A percentile compares a stretch with the other conserved stretches of the same genome.
Evolutionary conservation across 2,888 invertebrate genomes (phyloP).

Genomic region (Tetheella fluctuosa): DNA sequence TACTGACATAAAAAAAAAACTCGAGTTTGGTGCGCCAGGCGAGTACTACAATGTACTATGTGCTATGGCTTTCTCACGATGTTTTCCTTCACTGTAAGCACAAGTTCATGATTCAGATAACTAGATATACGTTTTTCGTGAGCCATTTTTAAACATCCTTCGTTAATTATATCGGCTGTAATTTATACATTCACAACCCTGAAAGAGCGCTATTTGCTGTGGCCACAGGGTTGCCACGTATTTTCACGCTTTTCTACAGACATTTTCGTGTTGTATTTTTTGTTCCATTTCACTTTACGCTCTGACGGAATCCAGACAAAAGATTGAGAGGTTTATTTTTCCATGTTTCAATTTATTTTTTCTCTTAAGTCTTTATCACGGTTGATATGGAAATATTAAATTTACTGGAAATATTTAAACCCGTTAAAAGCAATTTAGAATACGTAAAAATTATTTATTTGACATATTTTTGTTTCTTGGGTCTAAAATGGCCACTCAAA

Average conservation of each 20-base stretch:
- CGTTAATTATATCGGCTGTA: neutral
- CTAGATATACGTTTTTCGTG: no score
- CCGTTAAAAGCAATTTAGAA: neutral
- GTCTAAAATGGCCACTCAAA: no score
- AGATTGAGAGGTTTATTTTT: slow-evolving; percentile 21
- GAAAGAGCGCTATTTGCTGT: slow-evolving; percentile 10
- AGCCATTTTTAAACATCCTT: neutral
- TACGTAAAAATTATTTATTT: slow-evolving; percentile 16
- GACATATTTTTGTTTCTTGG: no score
- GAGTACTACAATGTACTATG: no score
- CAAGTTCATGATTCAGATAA: no score
- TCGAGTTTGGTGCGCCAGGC: no score
- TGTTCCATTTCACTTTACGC: slow-evolving; percentile 42
- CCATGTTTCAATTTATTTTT: slow-evolving; percentile 12
- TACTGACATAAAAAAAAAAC: no score
- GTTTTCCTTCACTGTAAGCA: no score
- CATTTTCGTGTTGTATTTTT: slow-evolving; percentile 32
- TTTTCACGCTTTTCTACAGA: slow-evolving; percentile 35
- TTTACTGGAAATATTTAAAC: neutral
- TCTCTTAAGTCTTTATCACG: neutral
- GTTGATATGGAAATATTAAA: neutral
- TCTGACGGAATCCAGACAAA: slow-evolving; percentile 30
- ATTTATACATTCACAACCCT: slow-evolving; percentile 30
- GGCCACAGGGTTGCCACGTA: slow-evolving; percentile 29
- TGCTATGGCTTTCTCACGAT: no score